A percentile compares a stretch with the other conserved stretches of the same genome.
Conservation (phyloP, 2,888 invertebrate species). For the Leptogaster cylindrica region DNA sequence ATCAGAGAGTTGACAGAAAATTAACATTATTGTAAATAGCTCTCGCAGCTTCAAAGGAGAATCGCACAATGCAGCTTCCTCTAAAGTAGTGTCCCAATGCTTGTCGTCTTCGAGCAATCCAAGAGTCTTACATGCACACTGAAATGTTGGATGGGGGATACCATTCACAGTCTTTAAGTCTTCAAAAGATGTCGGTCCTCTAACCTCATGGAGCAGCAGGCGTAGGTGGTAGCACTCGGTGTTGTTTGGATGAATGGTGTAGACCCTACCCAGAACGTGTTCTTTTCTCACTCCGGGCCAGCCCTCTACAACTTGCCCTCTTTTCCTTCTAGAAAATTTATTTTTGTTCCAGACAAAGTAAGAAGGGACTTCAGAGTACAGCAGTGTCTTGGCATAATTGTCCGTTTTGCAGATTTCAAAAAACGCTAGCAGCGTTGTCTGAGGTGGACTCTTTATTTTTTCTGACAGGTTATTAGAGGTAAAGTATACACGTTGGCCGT, state of each 20-base stretch:
- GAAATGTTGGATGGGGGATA: not conserved
- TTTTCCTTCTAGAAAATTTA: not conserved
- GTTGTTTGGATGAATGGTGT: not conserved
- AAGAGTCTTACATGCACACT: not conserved
- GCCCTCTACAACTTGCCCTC: not conserved
- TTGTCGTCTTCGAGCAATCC: constrained; percentile 43
- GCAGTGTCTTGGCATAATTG: constrained; percentile 52
- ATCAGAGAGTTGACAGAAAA: constrained; percentile 43
- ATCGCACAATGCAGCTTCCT: constrained; percentile 38
- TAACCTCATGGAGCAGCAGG: not conserved
- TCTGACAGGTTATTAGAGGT: constrained; percentile 49
- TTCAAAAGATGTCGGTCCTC: not conserved
- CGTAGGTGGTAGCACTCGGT: not conserved
- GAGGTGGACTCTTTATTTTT: constrained; percentile 44
- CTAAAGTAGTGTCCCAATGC: constrained; percentile 39
- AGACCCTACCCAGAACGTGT: not conserved
- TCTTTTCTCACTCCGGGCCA: not conserved
- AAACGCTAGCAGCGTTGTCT: constrained; percentile 51
- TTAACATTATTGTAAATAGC: constrained; percentile 35
- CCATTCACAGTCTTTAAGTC: not conserved
- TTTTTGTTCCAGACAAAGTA: constrained; percentile 56
- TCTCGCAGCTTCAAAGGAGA: constrained; percentile 38
- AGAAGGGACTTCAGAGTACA: constrained; percentile 54
- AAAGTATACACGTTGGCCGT: constrained; percentile 52
- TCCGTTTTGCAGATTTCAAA: constrained; percentile 53